Evolutionary conservation across 2,797 vertebrate species (phyloP), one percentile per base, ranked within the genome.

Genomic region (Rhincodon typus): DNA sequence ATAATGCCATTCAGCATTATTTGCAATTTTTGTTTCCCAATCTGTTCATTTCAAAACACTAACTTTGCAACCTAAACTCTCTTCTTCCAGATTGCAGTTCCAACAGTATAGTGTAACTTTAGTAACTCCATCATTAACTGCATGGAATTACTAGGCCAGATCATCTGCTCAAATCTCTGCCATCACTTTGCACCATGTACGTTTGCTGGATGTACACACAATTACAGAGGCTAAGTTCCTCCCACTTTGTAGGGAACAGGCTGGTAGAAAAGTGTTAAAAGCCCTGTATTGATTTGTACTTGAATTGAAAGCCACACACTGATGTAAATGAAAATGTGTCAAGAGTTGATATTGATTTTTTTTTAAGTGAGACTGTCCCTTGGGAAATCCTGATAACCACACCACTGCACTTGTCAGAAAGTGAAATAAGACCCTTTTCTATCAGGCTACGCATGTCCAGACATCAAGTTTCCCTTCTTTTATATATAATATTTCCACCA

Each of bases 311-410:
- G 97, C 97, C 97, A 97, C 97, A 97, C 96, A 96, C 97, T 97
- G 97, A 98, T 98, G 97, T 98, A 98, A 98, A 98, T 98, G 97
- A 98, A 98, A 98, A 98, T 97, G 97, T 97, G 98, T 98, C 97
- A 98, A 97, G 97, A 98, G 97, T 97, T 97, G 97, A 96, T 97
- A 98, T 98, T 97, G 98, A 98, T 98, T 98, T 97, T 97, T 62
- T 96, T 96, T 96, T 69, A 97, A 97, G 96, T 96, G 96, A 97
- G 96, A 96, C 96, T 96, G 96, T 96, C 97, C 96, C 96, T 95
- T 96, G 97, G 97, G 98, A 98, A 97, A 97, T 97, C 96, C 96
- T 96, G 97, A 97, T 97, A 97, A 96, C 97, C 97, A 96, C 96
- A 96, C 96, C 95, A 69, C 96, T 96, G 96, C 96, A 96, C 96